A percentile compares a stretch with the other conserved stretches of the same genome.
Conservation (phyloP, 2,888 invertebrate genomes). For the Laspeyria flexula region DNA sequence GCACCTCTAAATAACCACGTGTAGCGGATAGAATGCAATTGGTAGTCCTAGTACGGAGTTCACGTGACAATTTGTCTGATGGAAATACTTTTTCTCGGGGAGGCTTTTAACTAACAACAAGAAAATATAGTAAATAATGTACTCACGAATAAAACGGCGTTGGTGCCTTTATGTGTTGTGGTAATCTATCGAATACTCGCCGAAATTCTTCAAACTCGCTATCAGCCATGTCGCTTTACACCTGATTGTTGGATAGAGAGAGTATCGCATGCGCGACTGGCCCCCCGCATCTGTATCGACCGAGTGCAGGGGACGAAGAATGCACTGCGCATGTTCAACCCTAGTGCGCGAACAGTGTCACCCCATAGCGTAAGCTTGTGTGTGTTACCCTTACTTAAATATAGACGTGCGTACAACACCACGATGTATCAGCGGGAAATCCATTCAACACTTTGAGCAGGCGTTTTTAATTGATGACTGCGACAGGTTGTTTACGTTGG, state of each 20-base stretch:
- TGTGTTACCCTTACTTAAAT: slow-evolving; percentile 43
- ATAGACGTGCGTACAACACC: slow-evolving; percentile 31
- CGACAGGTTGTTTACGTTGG: too few species aligned
- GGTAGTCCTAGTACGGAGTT: slow-evolving; percentile 20
- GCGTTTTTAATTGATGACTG: not conserved
- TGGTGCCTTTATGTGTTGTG: slow-evolving; percentile 91
- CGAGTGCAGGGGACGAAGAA: slow-evolving; percentile 41
- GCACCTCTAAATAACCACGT: not conserved
- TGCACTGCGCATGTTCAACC: slow-evolving; percentile 53
- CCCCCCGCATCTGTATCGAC: slow-evolving; percentile 68
- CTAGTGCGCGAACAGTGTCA: slow-evolving; percentile 53
- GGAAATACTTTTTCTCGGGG: slow-evolving; percentile 19
- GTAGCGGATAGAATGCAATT: slow-evolving; percentile 9
- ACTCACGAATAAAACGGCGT: slow-evolving; percentile 97
- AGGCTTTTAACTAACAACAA: not conserved
- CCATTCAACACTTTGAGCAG: slow-evolving; percentile 30
- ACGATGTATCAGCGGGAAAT: slow-evolving; percentile 66
- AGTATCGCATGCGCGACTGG: slow-evolving; percentile 69
- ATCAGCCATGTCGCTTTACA: slow-evolving; percentile 93
- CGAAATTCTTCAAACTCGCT: slow-evolving; percentile 97
- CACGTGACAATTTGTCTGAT: slow-evolving; percentile 48
- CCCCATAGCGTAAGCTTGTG: slow-evolving; percentile 45
- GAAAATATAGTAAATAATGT: slow-evolving; percentile 25
- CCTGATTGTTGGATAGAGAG: slow-evolving; percentile 88
- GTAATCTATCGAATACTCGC: slow-evolving; percentile 93